These are phyloP conservation scores for Steinernema khuongi DNA, from an alignment of 1,140 invertebrate species.

Conservation along the genomic window DNA sequence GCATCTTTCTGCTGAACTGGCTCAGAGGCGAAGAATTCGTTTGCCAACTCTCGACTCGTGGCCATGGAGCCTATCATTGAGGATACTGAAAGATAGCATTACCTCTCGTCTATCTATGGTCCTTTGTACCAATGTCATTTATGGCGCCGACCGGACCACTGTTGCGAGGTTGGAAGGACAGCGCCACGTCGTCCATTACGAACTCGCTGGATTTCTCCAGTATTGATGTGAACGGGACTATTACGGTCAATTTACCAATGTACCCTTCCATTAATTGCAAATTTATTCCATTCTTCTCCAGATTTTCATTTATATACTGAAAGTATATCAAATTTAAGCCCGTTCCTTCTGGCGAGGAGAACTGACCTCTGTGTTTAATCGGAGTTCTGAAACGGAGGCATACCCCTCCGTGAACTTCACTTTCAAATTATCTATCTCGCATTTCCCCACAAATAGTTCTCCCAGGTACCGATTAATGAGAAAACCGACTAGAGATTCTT, in stretches of 20 bases:
- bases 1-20: neutral
- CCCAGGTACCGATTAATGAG: neutral
- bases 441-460: neutral
- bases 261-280: neutral
- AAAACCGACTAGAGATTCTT: neutral
- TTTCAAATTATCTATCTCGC: neutral
- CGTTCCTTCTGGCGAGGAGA: neutral
- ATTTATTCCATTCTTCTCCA: neutral
- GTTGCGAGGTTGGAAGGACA: neutral
- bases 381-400: neutral
- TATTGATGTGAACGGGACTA: neutral
- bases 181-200: neutral
- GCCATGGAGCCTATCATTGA: slow-evolving; percentile 5
- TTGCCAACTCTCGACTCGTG: neutral
- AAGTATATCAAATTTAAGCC: neutral
- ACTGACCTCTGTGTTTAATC: slow-evolving; percentile 6
- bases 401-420: neutral
- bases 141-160: neutral
- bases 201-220: slow-evolving; percentile 2
- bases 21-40: neutral
- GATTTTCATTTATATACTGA: neutral
- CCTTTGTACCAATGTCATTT: neutral
- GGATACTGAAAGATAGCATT: neutral
- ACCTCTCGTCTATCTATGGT: neutral
- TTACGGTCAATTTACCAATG: neutral